These are phyloP conservation scores for Prosapia bicincta DNA, from an alignment of 2,888 invertebrate genomes.

Conservation along the genomic window DNA sequence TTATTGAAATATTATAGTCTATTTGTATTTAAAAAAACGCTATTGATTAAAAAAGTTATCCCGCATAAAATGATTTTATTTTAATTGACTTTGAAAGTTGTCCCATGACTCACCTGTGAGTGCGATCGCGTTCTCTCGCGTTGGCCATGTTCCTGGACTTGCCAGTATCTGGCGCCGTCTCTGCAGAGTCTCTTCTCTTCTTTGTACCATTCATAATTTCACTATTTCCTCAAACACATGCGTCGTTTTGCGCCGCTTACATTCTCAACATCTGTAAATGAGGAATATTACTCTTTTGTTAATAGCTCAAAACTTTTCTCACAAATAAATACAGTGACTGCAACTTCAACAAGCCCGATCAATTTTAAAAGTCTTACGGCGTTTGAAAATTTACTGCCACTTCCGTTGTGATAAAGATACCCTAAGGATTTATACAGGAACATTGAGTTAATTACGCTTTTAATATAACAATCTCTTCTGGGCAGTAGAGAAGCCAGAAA, in stretches of 20 bases:
- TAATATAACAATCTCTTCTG: too few species aligned
- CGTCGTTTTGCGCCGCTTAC: neutral
- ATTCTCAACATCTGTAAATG: neutral
- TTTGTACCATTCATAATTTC: constrained; percentile 7
- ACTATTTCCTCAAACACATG: neutral
- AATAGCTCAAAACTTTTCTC: neutral
- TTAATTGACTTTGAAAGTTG: too few species aligned
- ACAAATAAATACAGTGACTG: neutral
- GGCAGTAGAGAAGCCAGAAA: too few species aligned
- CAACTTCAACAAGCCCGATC: neutral
- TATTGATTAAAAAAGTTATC: neutral
- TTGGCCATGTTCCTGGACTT: constrained; percentile 62
- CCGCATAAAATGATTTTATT: too few species aligned
- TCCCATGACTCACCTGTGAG: constrained; percentile 72
- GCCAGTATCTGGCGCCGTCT: neutral
- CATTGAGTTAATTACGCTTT: too few species aligned
- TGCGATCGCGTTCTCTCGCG: constrained; percentile 76
- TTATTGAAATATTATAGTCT: too few species aligned
- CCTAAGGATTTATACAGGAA: too few species aligned
- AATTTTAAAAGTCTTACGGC: neutral
- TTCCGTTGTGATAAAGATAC: too few species aligned
- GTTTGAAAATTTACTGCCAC: too few species aligned
- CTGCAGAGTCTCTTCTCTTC: neutral
- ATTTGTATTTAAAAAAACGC: too few species aligned
- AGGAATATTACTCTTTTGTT: neutral